Percentiles rank a stretch among this genome's conserved stretches.
These are phyloP conservation scores for Andrena dorsata DNA, from an alignment of 2,888 invertebrate species.

Conservation along the genomic window DNA sequence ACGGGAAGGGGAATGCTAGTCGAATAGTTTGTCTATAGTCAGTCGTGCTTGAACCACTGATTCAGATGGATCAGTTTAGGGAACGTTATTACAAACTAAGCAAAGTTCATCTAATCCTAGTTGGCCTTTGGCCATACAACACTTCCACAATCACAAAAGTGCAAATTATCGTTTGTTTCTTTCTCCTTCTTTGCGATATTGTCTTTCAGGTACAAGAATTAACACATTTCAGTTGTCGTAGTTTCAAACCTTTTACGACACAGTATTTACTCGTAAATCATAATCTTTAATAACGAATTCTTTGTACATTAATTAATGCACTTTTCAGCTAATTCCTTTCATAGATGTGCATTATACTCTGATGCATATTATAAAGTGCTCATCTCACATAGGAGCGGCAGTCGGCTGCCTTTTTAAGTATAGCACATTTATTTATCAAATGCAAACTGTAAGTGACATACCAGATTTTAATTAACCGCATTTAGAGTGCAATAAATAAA, in stretches of 20 bases:
- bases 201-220: not conserved
- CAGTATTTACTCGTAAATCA: not conserved
- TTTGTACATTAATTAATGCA: not conserved
- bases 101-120: not conserved
- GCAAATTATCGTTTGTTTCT: not conserved
- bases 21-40: not conserved
- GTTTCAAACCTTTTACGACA: not conserved
- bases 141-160: not conserved
- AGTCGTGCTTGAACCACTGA: not conserved
- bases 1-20: not conserved
- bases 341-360: not conserved
- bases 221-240: not conserved
- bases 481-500: not conserved
- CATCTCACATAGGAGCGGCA: not conserved
- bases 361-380: not conserved
- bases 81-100: not conserved
- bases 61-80: conserved; percentile 1
- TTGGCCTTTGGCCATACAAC: conserved; percentile 33
- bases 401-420: not conserved
- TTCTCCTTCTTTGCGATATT: not conserved
- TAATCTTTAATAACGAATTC: not conserved
- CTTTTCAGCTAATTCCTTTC: not conserved
- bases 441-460: not conserved
- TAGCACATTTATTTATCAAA: not conserved
- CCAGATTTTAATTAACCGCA: not conserved